Evolutionary conservation across 2,888 invertebrate species (phyloP).

Genomic region (Xestia rhomboidea): DNA sequence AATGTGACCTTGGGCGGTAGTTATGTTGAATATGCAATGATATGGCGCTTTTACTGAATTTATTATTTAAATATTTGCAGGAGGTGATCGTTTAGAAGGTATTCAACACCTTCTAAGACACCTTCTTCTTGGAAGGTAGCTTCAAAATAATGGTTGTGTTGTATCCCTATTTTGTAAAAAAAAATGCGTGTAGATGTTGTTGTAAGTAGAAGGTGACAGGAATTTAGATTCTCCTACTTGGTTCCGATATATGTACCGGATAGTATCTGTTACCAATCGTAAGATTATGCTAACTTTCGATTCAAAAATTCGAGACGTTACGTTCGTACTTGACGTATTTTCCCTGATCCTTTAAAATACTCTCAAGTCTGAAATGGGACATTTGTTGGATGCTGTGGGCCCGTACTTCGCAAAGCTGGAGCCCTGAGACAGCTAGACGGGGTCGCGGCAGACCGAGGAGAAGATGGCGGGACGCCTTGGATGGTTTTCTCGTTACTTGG

Average conservation of each 20-base stretch:
- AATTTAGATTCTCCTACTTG: not conserved
- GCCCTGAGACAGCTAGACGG: no score
- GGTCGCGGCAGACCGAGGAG: no score
- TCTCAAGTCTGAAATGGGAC: no score
- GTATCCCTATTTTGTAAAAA: not conserved
- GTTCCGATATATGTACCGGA: not conserved
- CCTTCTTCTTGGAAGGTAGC: slow-evolving; percentile 23
- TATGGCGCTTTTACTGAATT: slow-evolving; percentile 51
- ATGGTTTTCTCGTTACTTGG: no score
- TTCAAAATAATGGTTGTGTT: slow-evolving; percentile 8
- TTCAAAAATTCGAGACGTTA: not conserved
- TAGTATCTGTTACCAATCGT: not conserved
- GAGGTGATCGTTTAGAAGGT: slow-evolving; percentile 11
- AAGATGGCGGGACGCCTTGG: no score
- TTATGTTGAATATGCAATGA: slow-evolving; percentile 64
- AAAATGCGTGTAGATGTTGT: not conserved
- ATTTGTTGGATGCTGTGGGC: no score
- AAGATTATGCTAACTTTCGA: not conserved
- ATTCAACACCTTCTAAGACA: no score
- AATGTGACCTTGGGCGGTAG: slow-evolving; percentile 60
- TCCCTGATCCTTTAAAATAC: not conserved
- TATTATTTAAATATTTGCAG: slow-evolving; percentile 63
- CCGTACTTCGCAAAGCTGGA: no score
- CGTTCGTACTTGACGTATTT: not conserved
- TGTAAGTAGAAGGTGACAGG: not conserved